A percentile compares a stretch with the other conserved stretches of the same genome.
These are phyloP conservation scores for Psilopsiagon aurifrons DNA, from an alignment of 2,113 vertebrate species.

Conservation along the genomic window DNA sequence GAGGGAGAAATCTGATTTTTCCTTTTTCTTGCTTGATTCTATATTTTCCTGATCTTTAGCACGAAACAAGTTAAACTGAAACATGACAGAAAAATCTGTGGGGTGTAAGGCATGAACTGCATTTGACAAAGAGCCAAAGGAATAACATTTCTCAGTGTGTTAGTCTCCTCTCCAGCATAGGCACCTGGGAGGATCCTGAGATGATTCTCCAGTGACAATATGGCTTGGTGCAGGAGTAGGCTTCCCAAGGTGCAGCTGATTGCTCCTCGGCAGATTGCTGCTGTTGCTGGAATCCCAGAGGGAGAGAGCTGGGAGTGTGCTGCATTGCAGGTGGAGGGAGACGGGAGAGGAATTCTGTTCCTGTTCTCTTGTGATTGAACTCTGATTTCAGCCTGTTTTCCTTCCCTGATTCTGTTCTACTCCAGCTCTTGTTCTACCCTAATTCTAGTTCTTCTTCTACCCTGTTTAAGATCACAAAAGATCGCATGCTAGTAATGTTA, in stretches of 20 bases:
- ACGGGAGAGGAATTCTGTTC: background rate
- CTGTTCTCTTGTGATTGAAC: background rate
- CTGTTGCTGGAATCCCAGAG: background rate
- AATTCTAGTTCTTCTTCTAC: background rate
- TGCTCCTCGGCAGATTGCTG: background rate
- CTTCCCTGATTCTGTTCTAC: background rate
- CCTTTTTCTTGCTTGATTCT: background rate
- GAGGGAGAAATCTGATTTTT: background rate
- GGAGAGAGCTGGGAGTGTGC: background rate
- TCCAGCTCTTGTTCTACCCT: background rate
- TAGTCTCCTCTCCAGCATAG: background rate
- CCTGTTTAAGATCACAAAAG: background rate
- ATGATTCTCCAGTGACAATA: accelerated
- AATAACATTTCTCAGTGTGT: background rate
- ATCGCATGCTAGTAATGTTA: background rate
- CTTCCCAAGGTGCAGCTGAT: background rate
- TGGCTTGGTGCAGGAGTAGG: background rate
- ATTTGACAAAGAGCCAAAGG: background rate
- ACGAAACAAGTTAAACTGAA: background rate
- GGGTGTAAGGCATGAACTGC: background rate
- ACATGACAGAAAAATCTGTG: background rate
- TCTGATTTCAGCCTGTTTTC: background rate
- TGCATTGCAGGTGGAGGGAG: conserved; percentile 28
- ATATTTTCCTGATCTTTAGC: background rate
- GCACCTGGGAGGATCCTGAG: background rate